Base-by-base conservation (phyloP, 2,888 invertebrate genomes). In the Drosophila crucigera region DNA sequence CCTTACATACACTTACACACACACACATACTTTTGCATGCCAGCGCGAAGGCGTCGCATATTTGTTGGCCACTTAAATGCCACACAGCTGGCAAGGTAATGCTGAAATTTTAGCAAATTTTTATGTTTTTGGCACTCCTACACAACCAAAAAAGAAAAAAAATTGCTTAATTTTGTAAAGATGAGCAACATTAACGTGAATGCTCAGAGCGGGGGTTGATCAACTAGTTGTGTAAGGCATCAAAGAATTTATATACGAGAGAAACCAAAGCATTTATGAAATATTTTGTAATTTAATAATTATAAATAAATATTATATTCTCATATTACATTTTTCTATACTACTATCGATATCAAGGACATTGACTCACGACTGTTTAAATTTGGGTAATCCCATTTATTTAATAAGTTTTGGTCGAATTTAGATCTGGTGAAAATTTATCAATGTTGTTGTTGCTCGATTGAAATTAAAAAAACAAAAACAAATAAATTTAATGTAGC, bases 21-120 rank as follows among this genome's bases (percentile, higher is more conserved):
- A 19, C 39, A 47, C 39, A 39, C 22, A 25, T 54, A 53, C 41
- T 37, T 30, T 25, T 16, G n/a, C 50, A 33, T 52, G 25, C 41
- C 56, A 28, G 5, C 35, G 64, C 52, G 22, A 54, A 64, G 53
- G 52, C 60, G 19, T 65, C 58, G 67, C 69, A 79, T 63, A 53
- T 59, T 68, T 60, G 50, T 53, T 22, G 65, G 56, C 43, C 61
- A 67, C 62, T 64, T 65, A 60, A 73, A 74, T 67, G 50, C 60
- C 82, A 58, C 56, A 68, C 60, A 58, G 63, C 63, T 55, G 64
- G 60, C 41, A 11, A 28, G 60, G 41, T 43, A 39, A 54, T 58
- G 60, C 19, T 49, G 49, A 55, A 67, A 71, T 74, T 77, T 62
- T 9, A 68, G 31, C 4, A 49, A 61, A 71, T 77, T 69, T 65